Conservation (phyloP, 1,140 invertebrate species). For the Acyrthosiphon pisum region DNA sequence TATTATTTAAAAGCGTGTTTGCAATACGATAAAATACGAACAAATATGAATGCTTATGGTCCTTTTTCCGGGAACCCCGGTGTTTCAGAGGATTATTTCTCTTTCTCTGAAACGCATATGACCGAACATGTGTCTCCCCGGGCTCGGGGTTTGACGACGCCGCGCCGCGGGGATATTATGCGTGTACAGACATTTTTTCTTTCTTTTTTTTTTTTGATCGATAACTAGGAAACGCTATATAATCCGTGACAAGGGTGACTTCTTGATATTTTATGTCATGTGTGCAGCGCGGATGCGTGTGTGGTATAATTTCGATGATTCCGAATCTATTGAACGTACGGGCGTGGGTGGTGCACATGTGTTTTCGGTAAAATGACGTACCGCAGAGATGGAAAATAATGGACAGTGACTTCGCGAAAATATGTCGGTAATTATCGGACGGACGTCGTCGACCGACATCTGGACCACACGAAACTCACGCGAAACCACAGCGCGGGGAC, state of each 20-base stretch:
- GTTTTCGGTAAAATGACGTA: background rate
- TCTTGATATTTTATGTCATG: background rate
- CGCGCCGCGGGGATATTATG: background rate
- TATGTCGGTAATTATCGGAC: background rate
- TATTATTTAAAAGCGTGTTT: background rate
- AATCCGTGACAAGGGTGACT: slow-evolving; percentile 24
- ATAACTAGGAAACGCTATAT: slow-evolving; percentile 12
- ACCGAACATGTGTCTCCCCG: background rate
- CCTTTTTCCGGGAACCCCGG: background rate
- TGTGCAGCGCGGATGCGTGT: background rate
- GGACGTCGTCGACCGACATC: background rate
- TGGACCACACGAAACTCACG: background rate
- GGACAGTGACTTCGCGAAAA: background rate
- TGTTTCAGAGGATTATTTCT: background rate
- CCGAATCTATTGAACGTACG: background rate
- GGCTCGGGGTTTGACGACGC: background rate
- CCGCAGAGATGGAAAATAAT: background rate
- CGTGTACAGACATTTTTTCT: background rate
- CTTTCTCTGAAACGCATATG: background rate
- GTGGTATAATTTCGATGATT: background rate
- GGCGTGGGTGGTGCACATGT: background rate
- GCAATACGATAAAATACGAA: background rate
- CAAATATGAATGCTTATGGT: background rate
- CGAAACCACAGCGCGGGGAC: background rate
- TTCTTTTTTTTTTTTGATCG: background rate